A percentile compares a stretch with the other conserved stretches of the same genome.
Conservation (phyloP, 2,797 vertebrate genomes). For the Triplophysa yarkandensis region DNA sequence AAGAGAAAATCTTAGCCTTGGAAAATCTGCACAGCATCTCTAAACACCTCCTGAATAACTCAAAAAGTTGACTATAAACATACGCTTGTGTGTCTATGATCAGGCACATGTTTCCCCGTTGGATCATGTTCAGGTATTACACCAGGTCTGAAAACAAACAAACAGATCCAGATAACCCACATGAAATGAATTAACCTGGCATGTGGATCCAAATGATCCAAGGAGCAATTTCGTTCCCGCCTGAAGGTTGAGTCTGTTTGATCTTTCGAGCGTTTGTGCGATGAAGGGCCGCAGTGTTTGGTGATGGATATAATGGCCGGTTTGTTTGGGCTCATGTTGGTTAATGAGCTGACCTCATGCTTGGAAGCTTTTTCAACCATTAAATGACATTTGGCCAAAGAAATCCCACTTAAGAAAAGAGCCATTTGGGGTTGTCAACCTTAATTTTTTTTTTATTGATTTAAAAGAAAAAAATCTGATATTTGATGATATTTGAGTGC, state of each 20-base stretch:
- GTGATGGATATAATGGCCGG: conserved; percentile 35
- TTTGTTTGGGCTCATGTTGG: conserved; percentile 30
- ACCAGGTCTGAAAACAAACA: conserved; percentile 11
- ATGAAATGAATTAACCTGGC: conserved; percentile 38
- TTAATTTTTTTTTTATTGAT: conserved; percentile 24
- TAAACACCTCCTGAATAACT: too few relatives aligned
- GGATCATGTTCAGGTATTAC: neutral
- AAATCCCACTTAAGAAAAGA: conserved; percentile 9
- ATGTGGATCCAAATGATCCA: conserved; percentile 24
- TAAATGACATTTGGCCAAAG: neutral
- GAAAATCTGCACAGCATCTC: too few relatives aligned
- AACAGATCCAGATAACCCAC: conserved; percentile 28
- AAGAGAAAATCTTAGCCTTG: too few relatives aligned
- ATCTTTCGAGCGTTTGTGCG: conserved; percentile 22
- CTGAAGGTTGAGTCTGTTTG: conserved; percentile 23
- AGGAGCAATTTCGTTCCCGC: conserved; percentile 27
- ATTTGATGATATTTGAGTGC: neutral
- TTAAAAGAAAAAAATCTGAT: neutral
- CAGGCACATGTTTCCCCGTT: neutral
- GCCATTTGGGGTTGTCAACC: conserved; percentile 35
- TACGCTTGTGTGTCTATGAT: conserved; percentile 1
- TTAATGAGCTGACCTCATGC: conserved; percentile 53
- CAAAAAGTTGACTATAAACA: neutral
- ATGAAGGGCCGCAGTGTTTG: conserved; percentile 27
- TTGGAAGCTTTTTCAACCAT: conserved; percentile 43